Evolutionary conservation across 2,888 invertebrate genomes (phyloP).

Genomic region (Phania funesta): DNA sequence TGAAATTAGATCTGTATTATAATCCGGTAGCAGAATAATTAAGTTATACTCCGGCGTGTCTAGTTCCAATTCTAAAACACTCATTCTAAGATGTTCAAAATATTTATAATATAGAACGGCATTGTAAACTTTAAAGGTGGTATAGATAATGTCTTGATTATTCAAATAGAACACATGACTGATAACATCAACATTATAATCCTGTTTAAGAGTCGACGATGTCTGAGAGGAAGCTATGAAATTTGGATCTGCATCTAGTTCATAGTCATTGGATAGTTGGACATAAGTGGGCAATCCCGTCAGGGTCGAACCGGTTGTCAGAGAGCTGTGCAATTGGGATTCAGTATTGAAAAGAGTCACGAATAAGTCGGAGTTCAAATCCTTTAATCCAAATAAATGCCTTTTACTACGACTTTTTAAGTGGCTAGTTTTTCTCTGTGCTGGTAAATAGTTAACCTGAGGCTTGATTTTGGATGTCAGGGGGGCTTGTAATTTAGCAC

Average conservation of each 20-base stretch:
- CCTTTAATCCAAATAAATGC: conserved; percentile 74
- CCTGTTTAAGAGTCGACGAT: conserved; percentile 69
- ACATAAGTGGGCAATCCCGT: conserved; percentile 63
- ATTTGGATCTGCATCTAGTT: conserved; percentile 71
- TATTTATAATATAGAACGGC: conserved; percentile 88
- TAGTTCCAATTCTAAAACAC: conserved; percentile 88
- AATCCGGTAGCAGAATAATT: conserved; percentile 86
- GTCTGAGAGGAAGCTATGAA: conserved; percentile 63
- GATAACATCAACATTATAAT: conserved; percentile 76
- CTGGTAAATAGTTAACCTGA: conserved; percentile 66
- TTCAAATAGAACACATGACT: conserved; percentile 80
- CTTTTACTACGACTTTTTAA: conserved; percentile 70
- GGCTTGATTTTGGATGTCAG: conserved; percentile 57
- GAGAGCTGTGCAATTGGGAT: conserved; percentile 58
- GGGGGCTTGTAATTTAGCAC: conserved; percentile 75
- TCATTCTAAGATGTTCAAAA: conserved; percentile 86
- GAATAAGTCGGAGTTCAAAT: conserved; percentile 75
- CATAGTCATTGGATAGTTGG: conserved; percentile 72
- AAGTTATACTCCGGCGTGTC: conserved; percentile 90
- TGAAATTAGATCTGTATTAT: conserved; percentile 84
- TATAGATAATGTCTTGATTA: conserved; percentile 81
- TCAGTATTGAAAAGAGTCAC: conserved; percentile 73
- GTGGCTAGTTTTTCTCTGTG: conserved; percentile 42
- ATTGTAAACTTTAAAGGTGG: conserved; percentile 88
- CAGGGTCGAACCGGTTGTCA: conserved; percentile 18